Percentiles rank a stretch among this genome's conserved stretches.
These are phyloP conservation scores for Xenopus laevis DNA, from an alignment of 2,113 vertebrate genomes.

Conservation along the genomic window DNA sequence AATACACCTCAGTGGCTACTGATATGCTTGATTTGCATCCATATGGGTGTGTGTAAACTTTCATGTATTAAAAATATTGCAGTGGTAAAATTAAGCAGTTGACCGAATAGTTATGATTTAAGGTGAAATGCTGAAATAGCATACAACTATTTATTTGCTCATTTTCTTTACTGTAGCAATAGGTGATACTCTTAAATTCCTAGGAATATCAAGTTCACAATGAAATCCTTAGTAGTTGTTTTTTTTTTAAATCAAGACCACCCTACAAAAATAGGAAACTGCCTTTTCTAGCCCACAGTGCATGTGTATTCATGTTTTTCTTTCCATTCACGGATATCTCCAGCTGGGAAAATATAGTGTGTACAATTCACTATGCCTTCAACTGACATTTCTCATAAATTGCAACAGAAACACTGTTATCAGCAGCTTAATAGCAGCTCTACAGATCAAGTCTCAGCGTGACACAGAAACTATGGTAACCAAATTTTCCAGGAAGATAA, in stretches of 20 bases:
- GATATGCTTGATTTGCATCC: too few species aligned
- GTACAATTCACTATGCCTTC: slow-evolving; percentile 72
- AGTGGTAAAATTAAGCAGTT: too few species aligned
- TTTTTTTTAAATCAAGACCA: slow-evolving; percentile 57
- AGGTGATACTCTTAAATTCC: too few species aligned
- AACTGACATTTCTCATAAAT: slow-evolving; percentile 77
- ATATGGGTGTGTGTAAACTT: too few species aligned
- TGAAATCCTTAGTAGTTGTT: slow-evolving; percentile 30
- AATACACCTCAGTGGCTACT: too few species aligned
- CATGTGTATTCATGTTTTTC: slow-evolving; percentile 68
- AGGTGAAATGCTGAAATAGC: too few species aligned
- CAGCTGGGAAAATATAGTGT: slow-evolving; percentile 78
- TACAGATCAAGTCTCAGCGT: slow-evolving; percentile 70
- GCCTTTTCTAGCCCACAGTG: slow-evolving; percentile 50
- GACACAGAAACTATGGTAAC: slow-evolving; percentile 69
- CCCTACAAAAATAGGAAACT: slow-evolving; percentile 57
- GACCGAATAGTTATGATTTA: too few species aligned
- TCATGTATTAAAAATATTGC: too few species aligned
- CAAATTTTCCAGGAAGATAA: slow-evolving; percentile 62
- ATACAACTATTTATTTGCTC: too few species aligned
- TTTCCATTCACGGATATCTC: slow-evolving; percentile 70
- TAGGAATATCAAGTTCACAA: too few species aligned
- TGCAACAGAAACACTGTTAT: slow-evolving; percentile 76
- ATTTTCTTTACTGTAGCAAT: too few species aligned
- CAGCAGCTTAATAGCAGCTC: slow-evolving; percentile 73